Evolutionary conservation across 2,113 vertebrate genomes (phyloP), one percentile per base, ranked within the genome.

Genomic region (Phaetusa simplex): DNA sequence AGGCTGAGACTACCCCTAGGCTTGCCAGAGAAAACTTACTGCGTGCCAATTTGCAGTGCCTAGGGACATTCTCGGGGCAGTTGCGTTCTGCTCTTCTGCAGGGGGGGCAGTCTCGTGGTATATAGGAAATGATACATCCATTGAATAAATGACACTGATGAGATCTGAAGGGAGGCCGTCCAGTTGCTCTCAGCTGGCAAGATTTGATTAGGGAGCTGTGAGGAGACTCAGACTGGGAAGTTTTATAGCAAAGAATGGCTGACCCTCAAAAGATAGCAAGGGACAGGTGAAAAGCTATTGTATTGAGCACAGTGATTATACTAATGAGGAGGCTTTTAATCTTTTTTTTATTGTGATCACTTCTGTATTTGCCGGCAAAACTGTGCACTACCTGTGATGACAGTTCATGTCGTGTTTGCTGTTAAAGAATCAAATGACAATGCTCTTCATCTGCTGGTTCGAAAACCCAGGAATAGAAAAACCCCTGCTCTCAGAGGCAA

Each of bases 51-150:
- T 79, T 74, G 7, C 15, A 55, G 19, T 6, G 3, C 50, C 11
- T 32, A 23, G 43, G 42, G 36, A 47, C 8, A 5, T 11, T 50
- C 17, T n/a, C 1, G 4, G 42, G 21, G 23, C 24, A 55, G 55
- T 0, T 0, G 0, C 62, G 47, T 26, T 95, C 65, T 85, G 78
- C 61, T 76, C 9, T 72, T 85, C 90, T 64, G 13, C 40, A 73
- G 40, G 88, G 15, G 18, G 32, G 43, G 34, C 13, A 20, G 34
- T 36, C 26, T 43, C 1, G 1, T 53, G 16, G 5, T 65, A 7
- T 65, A 38, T 45, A 9, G 2, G 26, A 82, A 82, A 52, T 42
- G 8, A 82, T 69, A 29, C 27, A 65, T 27, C 53, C 0, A 0
- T 76, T 82, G 67, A 56, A 20, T 61, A 61, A 47, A n/a, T 66